phyloP scores from a whole-genome alignment of 2,888 invertebrate genomes.

The Sesamia inferens region DNA sequence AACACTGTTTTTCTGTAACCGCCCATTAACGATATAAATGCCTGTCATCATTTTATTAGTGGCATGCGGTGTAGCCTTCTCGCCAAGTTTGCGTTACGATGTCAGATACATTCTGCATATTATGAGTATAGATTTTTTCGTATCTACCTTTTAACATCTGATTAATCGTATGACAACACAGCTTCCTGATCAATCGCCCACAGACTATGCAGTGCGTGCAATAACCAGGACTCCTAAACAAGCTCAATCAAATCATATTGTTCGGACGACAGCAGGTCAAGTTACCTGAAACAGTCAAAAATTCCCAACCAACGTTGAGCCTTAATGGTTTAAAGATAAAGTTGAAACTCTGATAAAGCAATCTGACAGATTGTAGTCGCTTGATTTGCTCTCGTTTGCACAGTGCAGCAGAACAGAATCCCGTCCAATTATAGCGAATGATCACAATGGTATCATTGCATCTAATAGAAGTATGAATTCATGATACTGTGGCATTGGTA shows the following conservation, averaged over 20 bases:
- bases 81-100: too few relatives aligned
- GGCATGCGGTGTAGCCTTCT: too few relatives aligned
- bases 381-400: too few relatives aligned
- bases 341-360: too few relatives aligned
- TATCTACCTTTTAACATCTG: conserved; percentile 5
- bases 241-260: conserved; percentile 19
- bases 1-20: too few relatives aligned
- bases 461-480: conserved; percentile 28
- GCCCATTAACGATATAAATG: too few relatives aligned
- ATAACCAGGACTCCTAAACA: conserved; percentile 26
- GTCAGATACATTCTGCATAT: too few relatives aligned
- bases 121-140: too few relatives aligned
- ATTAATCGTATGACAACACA: conserved; percentile 29
- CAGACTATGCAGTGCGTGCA: conserved; percentile 5
- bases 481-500: conserved; percentile 24
- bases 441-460: conserved; percentile 52
- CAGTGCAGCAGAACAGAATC: background rate
- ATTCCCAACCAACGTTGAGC: conserved; percentile 33
- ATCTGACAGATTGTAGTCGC: too few relatives aligned
- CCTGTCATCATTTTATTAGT: too few relatives aligned
- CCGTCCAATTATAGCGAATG: conserved; percentile 55
- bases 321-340: too few relatives aligned
- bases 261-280: background rate
- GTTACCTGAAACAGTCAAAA: too few relatives aligned
- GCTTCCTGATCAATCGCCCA: conserved; percentile 8